Percentiles rank a stretch among this genome's conserved stretches.
These are phyloP conservation scores for Poeciliopsis turneri DNA, from an alignment of 2,797 vertebrate species.

Conservation along the genomic window DNA sequence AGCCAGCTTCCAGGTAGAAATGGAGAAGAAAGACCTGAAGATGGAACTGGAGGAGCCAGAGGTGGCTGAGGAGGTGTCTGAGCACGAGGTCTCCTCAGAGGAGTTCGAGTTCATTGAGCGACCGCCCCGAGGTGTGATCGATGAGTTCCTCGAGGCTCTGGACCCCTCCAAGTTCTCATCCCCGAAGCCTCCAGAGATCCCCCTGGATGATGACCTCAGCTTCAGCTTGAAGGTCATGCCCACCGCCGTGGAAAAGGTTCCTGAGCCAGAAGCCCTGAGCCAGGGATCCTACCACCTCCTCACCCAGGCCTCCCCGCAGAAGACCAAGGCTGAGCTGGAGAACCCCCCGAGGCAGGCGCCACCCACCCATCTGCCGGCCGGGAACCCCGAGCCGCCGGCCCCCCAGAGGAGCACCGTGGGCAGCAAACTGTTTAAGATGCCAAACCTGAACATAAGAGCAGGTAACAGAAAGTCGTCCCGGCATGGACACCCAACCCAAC, in stretches of 20 bases:
- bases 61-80: conserved; percentile 74
- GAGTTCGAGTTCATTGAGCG: conserved; percentile 85
- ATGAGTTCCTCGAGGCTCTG: conserved; percentile 82
- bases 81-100: conserved; percentile 83
- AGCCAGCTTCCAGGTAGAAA: conserved; percentile 76
- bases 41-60: conserved; percentile 73
- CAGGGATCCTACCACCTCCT: conserved; percentile 75
- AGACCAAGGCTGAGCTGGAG: conserved; percentile 77
- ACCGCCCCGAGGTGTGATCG: conserved; percentile 76
- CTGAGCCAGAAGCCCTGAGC: conserved; percentile 49
- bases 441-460: conserved; percentile 74
- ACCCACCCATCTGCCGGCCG: conserved; percentile 37
- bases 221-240: conserved; percentile 54
- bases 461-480: conserved; percentile 73
- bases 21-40: conserved; percentile 50
- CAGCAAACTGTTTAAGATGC: conserved; percentile 64
- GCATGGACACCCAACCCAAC: conserved; percentile 53
- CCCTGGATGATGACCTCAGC: conserved; percentile 69
- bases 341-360: conserved; percentile 53
- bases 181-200: conserved; percentile 69
- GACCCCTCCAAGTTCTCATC: conserved; percentile 76
- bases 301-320: conserved; percentile 69
- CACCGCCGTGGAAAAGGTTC: conserved; percentile 7
- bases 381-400: conserved; percentile 51
- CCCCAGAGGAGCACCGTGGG: conserved; percentile 53